Conservation (phyloP, 2,113 vertebrate species). For the Alethe castanea region DNA sequence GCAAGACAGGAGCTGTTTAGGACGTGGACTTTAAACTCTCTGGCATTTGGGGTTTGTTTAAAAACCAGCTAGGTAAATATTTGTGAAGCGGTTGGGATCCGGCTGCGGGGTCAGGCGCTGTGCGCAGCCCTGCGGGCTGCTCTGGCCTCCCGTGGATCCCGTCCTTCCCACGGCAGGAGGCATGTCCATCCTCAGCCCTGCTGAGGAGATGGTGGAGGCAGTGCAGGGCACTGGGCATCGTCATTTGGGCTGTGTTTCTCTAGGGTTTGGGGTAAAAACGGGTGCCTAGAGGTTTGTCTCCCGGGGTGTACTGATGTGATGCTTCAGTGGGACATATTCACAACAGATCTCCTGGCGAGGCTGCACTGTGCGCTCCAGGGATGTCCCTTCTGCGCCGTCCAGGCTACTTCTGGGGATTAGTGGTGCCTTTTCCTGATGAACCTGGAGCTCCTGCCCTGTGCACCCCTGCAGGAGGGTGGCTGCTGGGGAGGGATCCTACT, state of each 20-base stretch:
- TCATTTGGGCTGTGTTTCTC: rapidly evolving
- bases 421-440: background rate
- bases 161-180: background rate
- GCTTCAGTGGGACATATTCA: rapidly evolving
- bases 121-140: background rate
- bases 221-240: rapidly evolving
- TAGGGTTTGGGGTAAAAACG: background rate
- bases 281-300: background rate
- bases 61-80: constrained; percentile 52
- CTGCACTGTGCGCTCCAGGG: background rate
- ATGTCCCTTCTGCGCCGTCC: background rate
- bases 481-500: background rate
- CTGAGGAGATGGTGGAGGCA: background rate
- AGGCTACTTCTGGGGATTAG: background rate
- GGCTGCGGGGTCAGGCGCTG: background rate
- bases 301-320: rapidly evolving
- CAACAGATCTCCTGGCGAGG: background rate
- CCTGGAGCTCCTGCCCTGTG: background rate
- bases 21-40: constrained; percentile 54
- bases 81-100: constrained; percentile 30
- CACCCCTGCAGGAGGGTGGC: background rate
- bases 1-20: constrained; percentile 34
- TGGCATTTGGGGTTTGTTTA: constrained; percentile 35
- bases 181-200: background rate
- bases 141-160: background rate